Conservation (phyloP, 2,797 vertebrate species). For the Coracias cyanogaster region DNA sequence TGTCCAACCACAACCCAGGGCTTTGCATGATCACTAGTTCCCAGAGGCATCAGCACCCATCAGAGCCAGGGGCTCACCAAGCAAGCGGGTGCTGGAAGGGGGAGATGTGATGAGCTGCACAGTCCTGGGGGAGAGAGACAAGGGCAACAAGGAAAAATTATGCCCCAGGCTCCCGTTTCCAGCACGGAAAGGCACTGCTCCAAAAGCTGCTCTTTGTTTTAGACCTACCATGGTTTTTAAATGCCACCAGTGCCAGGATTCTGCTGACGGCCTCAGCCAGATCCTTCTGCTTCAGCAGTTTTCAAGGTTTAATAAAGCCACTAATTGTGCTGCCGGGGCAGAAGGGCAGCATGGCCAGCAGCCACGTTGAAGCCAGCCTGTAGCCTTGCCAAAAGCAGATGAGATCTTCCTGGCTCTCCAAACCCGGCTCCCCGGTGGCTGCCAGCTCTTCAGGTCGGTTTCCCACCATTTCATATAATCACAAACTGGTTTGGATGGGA, state of each 20-base stretch:
- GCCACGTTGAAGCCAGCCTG: neutral
- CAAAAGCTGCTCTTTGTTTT: neutral
- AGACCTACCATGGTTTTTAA: neutral
- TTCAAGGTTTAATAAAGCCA: conserved; percentile 5
- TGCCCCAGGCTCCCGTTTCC: neutral
- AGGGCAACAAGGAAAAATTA: neutral
- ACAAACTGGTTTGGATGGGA: neutral
- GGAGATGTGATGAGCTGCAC: neutral
- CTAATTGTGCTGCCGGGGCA: neutral
- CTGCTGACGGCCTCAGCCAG: conserved; percentile 1
- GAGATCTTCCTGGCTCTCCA: neutral
- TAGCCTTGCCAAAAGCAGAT: neutral
- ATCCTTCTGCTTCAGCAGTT: neutral
- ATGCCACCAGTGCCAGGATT: neutral
- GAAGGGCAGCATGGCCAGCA: neutral
- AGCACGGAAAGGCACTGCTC: neutral
- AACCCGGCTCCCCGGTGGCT: neutral
- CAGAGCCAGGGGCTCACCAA: neutral
- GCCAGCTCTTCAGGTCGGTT: neutral
- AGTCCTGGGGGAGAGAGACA: neutral
- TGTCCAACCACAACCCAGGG: neutral
- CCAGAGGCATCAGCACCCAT: neutral
- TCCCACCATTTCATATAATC: neutral
- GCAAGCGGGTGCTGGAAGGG: neutral
- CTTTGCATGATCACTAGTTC: neutral